Base-by-base conservation (phyloP, 64 coral and sea anemone species). In the Stylophora pistillata region DNA sequence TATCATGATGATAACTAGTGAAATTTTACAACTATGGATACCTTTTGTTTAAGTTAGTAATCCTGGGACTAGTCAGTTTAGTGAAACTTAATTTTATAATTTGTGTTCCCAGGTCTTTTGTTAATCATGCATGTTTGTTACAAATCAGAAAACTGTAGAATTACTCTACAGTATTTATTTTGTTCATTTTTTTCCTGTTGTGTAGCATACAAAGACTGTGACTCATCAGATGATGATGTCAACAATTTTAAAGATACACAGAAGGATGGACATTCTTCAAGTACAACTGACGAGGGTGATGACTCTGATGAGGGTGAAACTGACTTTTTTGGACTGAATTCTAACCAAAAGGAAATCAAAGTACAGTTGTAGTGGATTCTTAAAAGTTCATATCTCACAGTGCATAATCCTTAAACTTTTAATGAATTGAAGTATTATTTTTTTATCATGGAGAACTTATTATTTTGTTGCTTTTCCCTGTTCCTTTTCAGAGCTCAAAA, bases 241-340 rank as follows among this genome's bases (percentile, higher is more conserved):
- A 62, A 53, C 53, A 21, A 69, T 84, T 23, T 12, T 27, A 84
- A 84, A 84, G 52, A 18, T 37, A 13, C 37, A 47, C 37, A 84
- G 33, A 84, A 53, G 17, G 34, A n/a, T 69, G 62, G 18, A 84
- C 28, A 69, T 10, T 84, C 32, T 25, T 69, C 62, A 84, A 0
- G 61, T 70, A 52, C 59, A 53, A 84, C 33, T 32, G 16, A 16
- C 1, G 77, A 79, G 10, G 34, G 32, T 69, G 58, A 62, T 29
- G 80, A 69, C 34, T 13, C 29, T 13, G 80, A 69, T 52, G 80
- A 13, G 27, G 33, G 7, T 20, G 21, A 82, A 37, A 18, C 34
- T 1, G 78, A 70, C 53, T 84, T 84, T 62, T 84, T 84, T 69
- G 80, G 80, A 53, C 61, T 84, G 2, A 69, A 63, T 53, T 84